Conservation (phyloP, 2,113 vertebrate species). For the Ophiodon elongatus region DNA sequence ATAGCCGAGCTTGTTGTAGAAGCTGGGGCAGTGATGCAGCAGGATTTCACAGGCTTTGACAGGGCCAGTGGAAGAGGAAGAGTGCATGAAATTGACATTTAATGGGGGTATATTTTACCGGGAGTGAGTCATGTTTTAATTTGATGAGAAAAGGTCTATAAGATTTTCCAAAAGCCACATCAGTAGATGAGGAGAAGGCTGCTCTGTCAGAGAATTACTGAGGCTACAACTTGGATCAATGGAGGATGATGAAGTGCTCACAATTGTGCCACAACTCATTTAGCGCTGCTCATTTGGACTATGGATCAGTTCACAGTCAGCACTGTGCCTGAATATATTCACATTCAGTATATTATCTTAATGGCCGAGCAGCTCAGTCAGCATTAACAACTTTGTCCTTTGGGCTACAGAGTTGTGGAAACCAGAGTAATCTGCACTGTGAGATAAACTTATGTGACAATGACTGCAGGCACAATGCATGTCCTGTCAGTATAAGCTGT, state of each 20-base stretch:
- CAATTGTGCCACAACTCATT: constrained; percentile 67
- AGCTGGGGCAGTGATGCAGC: constrained; percentile 88
- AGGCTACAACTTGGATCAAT: constrained; percentile 64
- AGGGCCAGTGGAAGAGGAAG: constrained; percentile 66
- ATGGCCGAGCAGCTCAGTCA: constrained; percentile 54
- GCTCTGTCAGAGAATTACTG: constrained; percentile 34
- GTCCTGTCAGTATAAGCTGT: background rate
- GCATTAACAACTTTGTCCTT: constrained; percentile 66
- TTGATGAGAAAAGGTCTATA: constrained; percentile 25
- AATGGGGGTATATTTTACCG: constrained; percentile 52
- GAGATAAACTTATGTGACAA: constrained; percentile 27
- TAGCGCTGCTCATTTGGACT: constrained; percentile 40
- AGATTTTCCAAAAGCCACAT: constrained; percentile 36
- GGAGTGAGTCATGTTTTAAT: constrained; percentile 56
- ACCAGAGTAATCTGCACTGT: constrained; percentile 22
- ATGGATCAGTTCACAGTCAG: constrained; percentile 47
- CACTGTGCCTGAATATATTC: constrained; percentile 27
- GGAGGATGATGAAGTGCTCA: constrained; percentile 65
- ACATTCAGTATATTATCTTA: constrained; percentile 39
- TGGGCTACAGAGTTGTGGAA: constrained; percentile 48
- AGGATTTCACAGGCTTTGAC: constrained; percentile 81
- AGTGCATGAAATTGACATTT: constrained; percentile 68
- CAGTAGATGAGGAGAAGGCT: constrained; percentile 26
- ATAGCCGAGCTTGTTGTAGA: constrained; percentile 71
- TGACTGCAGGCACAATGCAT: constrained; percentile 31